Evolutionary conservation across 2,888 invertebrate genomes (phyloP).

Genomic region (Leptopilina drosophilae): DNA sequence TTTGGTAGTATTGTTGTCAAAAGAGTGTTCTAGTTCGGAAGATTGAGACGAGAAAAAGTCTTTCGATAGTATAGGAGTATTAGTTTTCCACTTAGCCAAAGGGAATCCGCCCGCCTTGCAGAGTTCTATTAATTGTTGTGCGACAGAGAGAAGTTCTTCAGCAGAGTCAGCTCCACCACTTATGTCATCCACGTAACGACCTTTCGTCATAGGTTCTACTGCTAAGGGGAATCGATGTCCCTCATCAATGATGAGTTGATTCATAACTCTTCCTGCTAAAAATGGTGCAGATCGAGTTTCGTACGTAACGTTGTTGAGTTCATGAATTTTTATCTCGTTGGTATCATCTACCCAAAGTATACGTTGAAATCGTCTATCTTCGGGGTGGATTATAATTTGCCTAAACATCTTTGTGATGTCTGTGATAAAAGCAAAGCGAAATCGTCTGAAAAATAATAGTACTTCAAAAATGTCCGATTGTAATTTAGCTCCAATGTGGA

Average conservation of each 20-base stretch:
- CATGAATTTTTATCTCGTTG: slow-evolving; percentile 1
- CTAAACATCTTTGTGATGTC: slow-evolving; percentile 53
- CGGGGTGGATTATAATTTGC: slow-evolving; percentile 47
- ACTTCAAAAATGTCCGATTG: slow-evolving; percentile 47
- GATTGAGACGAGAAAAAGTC: neutral
- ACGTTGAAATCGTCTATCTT: slow-evolving; percentile 64
- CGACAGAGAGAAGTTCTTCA: neutral
- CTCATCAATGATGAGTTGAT: slow-evolving; percentile 49
- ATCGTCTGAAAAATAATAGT: slow-evolving; percentile 41
- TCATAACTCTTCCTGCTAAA: slow-evolving; percentile 44
- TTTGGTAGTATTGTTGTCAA: neutral
- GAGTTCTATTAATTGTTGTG: slow-evolving; percentile 37
- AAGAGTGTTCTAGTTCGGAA: neutral
- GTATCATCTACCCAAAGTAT: slow-evolving; percentile 66
- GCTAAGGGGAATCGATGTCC: slow-evolving; percentile 46
- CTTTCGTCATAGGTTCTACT: slow-evolving; percentile 29
- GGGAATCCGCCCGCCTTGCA: slow-evolving; percentile 52
- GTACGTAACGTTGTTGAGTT: slow-evolving; percentile 48
- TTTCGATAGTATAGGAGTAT: neutral
- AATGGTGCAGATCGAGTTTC: slow-evolving; percentile 47
- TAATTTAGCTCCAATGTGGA: slow-evolving; percentile 45
- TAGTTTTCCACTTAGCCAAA: slow-evolving; percentile 42
- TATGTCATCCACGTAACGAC: slow-evolving; percentile 56
- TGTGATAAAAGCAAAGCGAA: slow-evolving; percentile 43
- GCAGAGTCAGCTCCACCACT: slow-evolving; percentile 46